Percentiles rank a stretch among this genome's conserved stretches.
Conservation (phyloP, 2,113 vertebrate genomes). For the Trogon surrucura region DNA sequence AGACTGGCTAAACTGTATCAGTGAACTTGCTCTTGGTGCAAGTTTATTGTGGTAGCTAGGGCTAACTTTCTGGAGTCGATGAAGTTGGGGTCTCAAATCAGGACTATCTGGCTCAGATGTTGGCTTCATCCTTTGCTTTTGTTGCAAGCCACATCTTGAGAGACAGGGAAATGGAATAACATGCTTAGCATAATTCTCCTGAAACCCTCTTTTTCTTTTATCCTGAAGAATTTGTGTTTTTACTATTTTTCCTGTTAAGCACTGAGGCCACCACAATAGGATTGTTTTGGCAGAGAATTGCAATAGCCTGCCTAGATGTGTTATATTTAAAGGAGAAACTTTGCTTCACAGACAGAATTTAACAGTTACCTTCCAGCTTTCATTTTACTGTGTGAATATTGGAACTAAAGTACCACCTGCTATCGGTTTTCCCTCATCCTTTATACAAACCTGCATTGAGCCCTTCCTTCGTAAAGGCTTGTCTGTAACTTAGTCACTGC, state of each 20-base stretch:
- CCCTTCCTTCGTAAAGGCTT: background rate
- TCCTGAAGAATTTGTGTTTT: background rate
- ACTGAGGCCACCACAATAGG: background rate
- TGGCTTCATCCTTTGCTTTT: background rate
- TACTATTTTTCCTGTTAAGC: background rate
- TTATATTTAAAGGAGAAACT: background rate
- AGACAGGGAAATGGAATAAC: background rate
- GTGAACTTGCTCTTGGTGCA: background rate
- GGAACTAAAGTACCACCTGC: background rate
- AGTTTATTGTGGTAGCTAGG: background rate
- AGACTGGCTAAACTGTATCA: background rate
- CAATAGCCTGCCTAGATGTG: background rate
- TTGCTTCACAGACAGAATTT: background rate
- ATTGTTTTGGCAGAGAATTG: background rate
- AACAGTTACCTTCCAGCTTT: background rate
- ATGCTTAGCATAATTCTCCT: background rate
- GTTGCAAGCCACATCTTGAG: background rate
- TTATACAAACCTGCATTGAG: background rate
- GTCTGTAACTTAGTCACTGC: background rate
- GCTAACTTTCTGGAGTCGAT: background rate
- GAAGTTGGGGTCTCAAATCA: background rate
- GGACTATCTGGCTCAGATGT: background rate
- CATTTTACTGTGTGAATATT: background rate
- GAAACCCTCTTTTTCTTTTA: background rate
- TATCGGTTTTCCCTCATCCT: background rate